Percentiles rank a stretch among this genome's conserved stretches.
Evolutionary conservation across 2,888 invertebrate genomes (phyloP).

Genomic region (Leucozona laternaria): DNA sequence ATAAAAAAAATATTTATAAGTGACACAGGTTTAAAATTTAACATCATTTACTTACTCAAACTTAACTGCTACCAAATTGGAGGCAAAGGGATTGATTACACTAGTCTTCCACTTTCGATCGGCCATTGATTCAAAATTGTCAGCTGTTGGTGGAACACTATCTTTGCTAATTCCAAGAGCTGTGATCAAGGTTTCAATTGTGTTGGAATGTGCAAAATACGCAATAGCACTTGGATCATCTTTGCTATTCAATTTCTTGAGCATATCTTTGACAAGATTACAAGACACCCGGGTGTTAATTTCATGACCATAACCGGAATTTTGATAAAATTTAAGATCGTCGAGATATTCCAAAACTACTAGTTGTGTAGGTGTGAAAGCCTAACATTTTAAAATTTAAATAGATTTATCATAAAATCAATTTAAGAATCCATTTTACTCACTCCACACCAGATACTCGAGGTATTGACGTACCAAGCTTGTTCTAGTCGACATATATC

Average conservation of each 20-base stretch:
- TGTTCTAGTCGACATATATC: slow-evolving; percentile 92
- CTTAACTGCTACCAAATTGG: slow-evolving; percentile 90
- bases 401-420: not conserved
- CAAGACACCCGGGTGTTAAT: slow-evolving; percentile 89
- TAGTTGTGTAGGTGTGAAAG: slow-evolving; percentile 89
- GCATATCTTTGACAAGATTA: slow-evolving; percentile 89
- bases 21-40: not conserved
- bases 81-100: slow-evolving; percentile 88
- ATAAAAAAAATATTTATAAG: not conserved
- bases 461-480: slow-evolving; percentile 88
- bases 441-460: slow-evolving; percentile 91
- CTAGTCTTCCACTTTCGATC: slow-evolving; percentile 89
- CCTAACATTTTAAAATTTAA: slow-evolving; percentile 82
- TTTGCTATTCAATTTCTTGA: slow-evolving; percentile 86
- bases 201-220: slow-evolving; percentile 88
- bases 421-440: slow-evolving; percentile 77
- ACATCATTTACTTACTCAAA: slow-evolving; percentile 86
- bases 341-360: slow-evolving; percentile 90
- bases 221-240: slow-evolving; percentile 87
- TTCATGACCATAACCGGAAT: slow-evolving; percentile 88
- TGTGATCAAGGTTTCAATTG: slow-evolving; percentile 86
- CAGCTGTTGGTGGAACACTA: slow-evolving; percentile 86
- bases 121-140: slow-evolving; percentile 86
- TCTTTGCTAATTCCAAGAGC: slow-evolving; percentile 88
- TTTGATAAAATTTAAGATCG: slow-evolving; percentile 90